Evolutionary conservation across 2,797 vertebrate genomes (phyloP).

Genomic region (Loris lydekkerianus): DNA sequence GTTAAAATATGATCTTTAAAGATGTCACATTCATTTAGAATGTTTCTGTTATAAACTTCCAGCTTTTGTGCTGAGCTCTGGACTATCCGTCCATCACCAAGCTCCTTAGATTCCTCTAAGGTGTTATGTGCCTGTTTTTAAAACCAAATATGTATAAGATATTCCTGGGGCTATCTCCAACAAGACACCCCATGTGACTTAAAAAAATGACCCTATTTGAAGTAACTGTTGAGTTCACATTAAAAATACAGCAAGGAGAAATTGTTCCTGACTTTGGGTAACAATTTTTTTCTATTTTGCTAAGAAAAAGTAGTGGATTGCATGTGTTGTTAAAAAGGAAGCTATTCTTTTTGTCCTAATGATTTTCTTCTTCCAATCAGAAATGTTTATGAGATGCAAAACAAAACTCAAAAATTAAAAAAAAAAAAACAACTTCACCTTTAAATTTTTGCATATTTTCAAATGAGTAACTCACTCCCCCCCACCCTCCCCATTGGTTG

Average conservation of each 20-base stretch:
- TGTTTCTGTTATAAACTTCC: constrained; percentile 51
- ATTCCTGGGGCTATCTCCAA: constrained; percentile 64
- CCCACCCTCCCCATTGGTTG: background rate
- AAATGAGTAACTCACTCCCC: constrained; percentile 47
- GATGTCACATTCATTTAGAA: constrained; percentile 6
- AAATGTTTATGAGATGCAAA: background rate
- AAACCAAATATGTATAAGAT: constrained; percentile 69
- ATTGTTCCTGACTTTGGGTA: constrained; percentile 62
- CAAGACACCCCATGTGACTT: constrained; percentile 64
- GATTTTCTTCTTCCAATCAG: constrained; percentile 19
- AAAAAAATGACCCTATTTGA: constrained; percentile 75
- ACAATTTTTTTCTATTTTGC: constrained; percentile 81
- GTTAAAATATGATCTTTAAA: constrained; percentile 71
- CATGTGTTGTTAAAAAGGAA: constrained; percentile 52
- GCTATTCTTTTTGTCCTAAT: constrained; percentile 26
- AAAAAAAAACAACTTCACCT: background rate
- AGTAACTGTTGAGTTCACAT: constrained; percentile 61
- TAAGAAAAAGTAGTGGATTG: constrained; percentile 72
- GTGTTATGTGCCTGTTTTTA: constrained; percentile 58
- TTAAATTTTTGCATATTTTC: constrained; percentile 56
- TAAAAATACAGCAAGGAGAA: constrained; percentile 75
- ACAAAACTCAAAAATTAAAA: background rate
- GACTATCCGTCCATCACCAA: constrained; percentile 16
- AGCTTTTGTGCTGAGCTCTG: background rate
- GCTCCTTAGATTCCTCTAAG: constrained; percentile 73